A percentile compares a stretch with the other conserved stretches of the same genome.
phyloP scores from a whole-genome alignment of 1,140 invertebrate genomes.

The Drusus annulatus region DNA sequence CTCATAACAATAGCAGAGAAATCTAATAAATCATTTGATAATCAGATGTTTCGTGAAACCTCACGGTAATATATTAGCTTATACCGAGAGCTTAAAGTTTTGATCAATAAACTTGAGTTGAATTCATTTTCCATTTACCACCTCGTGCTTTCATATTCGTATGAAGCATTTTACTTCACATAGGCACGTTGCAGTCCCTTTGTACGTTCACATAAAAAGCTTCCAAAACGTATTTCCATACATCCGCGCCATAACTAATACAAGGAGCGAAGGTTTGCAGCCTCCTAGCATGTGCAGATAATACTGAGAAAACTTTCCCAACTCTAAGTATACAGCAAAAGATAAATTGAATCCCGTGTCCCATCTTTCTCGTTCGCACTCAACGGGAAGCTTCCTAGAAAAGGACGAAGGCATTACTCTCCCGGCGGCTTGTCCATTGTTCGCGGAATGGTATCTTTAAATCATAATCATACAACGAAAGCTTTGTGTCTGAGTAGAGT shows the following conservation, averaged over 20 bases:
- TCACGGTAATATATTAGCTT: not conserved
- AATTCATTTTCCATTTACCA: not conserved
- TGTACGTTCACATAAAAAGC: conserved; percentile 1
- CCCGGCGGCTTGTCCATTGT: conserved; percentile 47
- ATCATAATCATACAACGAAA: conserved; percentile 57
- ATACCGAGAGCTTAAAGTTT: not conserved
- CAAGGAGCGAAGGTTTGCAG: conserved; percentile 24
- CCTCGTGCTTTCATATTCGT: too few relatives aligned
- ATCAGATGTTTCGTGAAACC: not conserved
- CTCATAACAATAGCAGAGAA: not conserved
- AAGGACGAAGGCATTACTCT: conserved; percentile 39
- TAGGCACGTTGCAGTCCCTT: not conserved
- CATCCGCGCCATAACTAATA: conserved; percentile 15
- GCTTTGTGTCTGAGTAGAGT: conserved; percentile 52
- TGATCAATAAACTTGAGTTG: not conserved
- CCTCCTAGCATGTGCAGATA: conserved; percentile 50
- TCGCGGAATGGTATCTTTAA: conserved; percentile 56
- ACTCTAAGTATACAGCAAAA: conserved; percentile 43
- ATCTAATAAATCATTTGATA: not conserved
- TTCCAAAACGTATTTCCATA: conserved; percentile 21
- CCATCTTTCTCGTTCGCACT: conserved; percentile 39
- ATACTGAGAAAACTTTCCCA: conserved; percentile 50
- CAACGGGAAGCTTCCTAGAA: conserved; percentile 13
- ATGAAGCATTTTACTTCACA: too few relatives aligned
- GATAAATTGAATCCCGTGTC: conserved; percentile 44